These are phyloP conservation scores for Eueides isabella DNA, from an alignment of 1,140 invertebrate genomes.

Conservation along the genomic window DNA sequence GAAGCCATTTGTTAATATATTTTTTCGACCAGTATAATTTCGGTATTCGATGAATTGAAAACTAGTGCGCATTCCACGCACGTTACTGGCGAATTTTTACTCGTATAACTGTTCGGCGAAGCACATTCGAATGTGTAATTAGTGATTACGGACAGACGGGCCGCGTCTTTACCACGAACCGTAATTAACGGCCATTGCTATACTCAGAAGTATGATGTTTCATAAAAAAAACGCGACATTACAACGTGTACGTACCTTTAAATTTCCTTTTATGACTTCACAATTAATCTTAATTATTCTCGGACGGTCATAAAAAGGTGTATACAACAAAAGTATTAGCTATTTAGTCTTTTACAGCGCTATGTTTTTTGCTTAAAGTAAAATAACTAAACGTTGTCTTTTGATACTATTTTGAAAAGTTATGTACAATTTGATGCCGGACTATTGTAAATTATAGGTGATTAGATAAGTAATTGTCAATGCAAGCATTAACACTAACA, in stretches of 20 bases:
- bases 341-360: neutral
- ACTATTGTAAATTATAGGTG: neutral
- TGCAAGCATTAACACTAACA: neutral
- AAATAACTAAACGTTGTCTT: neutral
- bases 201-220: slow-evolving; percentile 46
- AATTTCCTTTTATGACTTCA: slow-evolving; percentile 37
- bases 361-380: neutral
- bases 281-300: slow-evolving; percentile 5
- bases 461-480: neutral
- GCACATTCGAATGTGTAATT: slow-evolving; percentile 49
- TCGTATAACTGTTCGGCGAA: slow-evolving; percentile 44
- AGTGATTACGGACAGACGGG: slow-evolving; percentile 47
- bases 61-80: slow-evolving; percentile 11
- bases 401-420: neutral
- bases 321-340: neutral
- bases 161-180: slow-evolving; percentile 48
- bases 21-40: neutral
- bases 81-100: slow-evolving; percentile 33
- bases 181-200: slow-evolving; percentile 46
- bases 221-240: slow-evolving; percentile 35
- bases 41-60: slow-evolving; percentile 15
- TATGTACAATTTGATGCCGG: neutral
- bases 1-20: neutral
- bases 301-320: neutral
- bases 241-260: slow-evolving; percentile 33